These are phyloP conservation scores for Hippopotamus amphibius DNA, from an alignment of 2,113 vertebrate species.

Conservation along the genomic window DNA sequence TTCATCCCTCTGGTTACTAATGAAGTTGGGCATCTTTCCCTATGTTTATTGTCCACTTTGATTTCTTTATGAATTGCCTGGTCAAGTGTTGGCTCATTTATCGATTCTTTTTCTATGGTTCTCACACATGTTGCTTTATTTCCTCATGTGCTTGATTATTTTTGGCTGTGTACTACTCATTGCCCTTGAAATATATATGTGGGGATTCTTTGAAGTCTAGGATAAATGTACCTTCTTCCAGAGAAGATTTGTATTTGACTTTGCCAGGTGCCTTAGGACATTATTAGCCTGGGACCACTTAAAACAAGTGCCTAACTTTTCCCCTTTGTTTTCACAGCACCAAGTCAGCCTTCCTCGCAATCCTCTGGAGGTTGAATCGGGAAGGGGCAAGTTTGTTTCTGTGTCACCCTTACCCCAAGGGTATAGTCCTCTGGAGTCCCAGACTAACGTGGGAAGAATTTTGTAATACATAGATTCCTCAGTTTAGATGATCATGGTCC, in stretches of 20 bases:
- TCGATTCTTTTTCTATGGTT: neutral
- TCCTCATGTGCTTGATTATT: neutral
- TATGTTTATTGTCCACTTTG: neutral
- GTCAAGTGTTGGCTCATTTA: neutral
- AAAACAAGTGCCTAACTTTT: neutral
- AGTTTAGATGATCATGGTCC: neutral
- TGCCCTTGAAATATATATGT: neutral
- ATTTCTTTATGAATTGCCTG: neutral
- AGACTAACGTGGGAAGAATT: neutral
- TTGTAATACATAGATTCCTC: neutral
- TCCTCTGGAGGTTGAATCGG: neutral
- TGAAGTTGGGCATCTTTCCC: neutral
- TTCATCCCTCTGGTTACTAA: neutral
- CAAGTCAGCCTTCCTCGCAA: neutral
- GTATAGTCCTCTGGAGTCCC: neutral
- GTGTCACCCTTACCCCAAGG: neutral
- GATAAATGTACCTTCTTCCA: neutral
- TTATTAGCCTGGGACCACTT: neutral
- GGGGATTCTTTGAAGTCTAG: neutral
- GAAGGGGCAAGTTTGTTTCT: neutral
- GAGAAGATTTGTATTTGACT: neutral
- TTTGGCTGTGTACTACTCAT: neutral
- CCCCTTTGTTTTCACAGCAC: neutral
- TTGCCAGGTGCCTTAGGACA: neutral
- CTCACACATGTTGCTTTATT: neutral